phyloP scores from a whole-genome alignment of 2,797 vertebrate genomes.

The Prionace glauca region DNA sequence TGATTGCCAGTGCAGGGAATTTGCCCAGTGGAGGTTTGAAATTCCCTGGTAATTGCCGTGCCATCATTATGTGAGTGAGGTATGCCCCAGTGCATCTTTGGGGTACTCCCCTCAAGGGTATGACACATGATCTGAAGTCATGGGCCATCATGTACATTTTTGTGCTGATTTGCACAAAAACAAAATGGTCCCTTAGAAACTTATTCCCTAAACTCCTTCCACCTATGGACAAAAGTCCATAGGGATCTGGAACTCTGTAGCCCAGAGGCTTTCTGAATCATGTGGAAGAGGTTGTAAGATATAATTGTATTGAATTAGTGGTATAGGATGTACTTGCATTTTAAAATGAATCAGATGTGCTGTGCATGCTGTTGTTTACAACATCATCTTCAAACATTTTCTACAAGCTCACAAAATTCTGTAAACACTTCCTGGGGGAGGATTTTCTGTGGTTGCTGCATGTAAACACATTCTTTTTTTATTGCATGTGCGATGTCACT shows the following conservation, averaged over 20 bases:
- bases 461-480: constrained; percentile 23
- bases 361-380: constrained; percentile 14
- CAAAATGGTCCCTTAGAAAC: background rate
- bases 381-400: constrained; percentile 31
- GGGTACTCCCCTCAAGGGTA: too few species aligned
- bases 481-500: background rate
- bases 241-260: background rate
- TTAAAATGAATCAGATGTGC: constrained; percentile 4
- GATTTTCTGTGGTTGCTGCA: background rate
- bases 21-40: too few species aligned
- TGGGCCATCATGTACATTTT: background rate
- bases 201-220: background rate
- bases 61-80: too few species aligned
- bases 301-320: background rate
- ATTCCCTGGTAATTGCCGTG: too few species aligned
- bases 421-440: background rate
- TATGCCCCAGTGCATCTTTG: too few species aligned
- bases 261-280: background rate
- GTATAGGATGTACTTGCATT: background rate
- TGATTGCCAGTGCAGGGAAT: too few species aligned
- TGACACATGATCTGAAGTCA: too few species aligned
- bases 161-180: background rate
- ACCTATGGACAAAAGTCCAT: background rate
- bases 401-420: background rate
- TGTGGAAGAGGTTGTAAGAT: background rate